Base-by-base conservation (phyloP, 1,140 invertebrate genomes). In the Ganaspis sp. region DNA sequence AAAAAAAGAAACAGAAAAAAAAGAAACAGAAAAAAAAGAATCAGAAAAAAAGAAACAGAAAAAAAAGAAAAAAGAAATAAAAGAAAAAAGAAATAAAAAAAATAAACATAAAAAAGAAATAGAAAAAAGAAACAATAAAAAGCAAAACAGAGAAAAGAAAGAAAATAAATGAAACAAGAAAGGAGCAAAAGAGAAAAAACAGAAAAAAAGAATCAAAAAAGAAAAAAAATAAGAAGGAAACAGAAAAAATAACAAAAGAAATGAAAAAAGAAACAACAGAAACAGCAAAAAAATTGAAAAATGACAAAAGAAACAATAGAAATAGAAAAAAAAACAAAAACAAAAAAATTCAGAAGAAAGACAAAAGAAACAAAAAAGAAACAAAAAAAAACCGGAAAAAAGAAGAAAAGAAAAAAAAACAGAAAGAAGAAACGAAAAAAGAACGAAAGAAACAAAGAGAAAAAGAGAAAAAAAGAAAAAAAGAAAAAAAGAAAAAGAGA, bases 351-450 rank as follows among this genome's bases (percentile, higher is more conserved):
- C n/a, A n/a, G n/a, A n/a, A 53, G 19, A 3, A 17, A 53, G 9
- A 38, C 4, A n/a, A 49, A 81, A 78, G 74, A 75, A 69, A 83
- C 70, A n/a, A 83, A 40, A 74, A 74, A 82, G 72, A 70, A 80
- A 71, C 73, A 76, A 76, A 76, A 17, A 21, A 17, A 53, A 19
- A 53, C 19, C n/a, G n/a, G n/a, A 53, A 53, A 17, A 3, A 17
- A 53, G 4, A 38, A 9, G 37, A 38, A 38, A 38, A 38, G 37
- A 38, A 38, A 38, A 38, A 5, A 9, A 5, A 38, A 38, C 4
- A 38, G 4, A 38, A 9, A 38, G 12, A 58, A 81, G 76, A 75
- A 74, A 69, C 82, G 58, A n/a, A 83, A 82, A 58, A 69, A 58
- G 77, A 45, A 26, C 82, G 77, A 69, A 53, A 38, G 69, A 58